Evolutionary conservation across 2,888 invertebrate species (phyloP).

Genomic region (Machimus atricapillus): DNA sequence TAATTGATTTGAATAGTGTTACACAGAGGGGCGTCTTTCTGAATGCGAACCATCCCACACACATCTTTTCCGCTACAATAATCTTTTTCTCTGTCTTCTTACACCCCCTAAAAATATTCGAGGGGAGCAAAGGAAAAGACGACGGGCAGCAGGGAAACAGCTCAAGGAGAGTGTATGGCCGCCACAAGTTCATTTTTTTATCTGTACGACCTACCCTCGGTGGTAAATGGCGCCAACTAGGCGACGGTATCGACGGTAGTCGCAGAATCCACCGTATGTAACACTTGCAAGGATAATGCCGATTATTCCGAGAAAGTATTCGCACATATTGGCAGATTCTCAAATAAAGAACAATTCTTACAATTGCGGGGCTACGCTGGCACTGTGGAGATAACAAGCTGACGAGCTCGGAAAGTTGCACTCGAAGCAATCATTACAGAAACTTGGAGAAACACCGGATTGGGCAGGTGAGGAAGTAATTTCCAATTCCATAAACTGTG

Average conservation of each 20-base stretch:
- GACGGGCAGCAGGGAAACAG: background rate
- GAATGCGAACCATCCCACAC: background rate
- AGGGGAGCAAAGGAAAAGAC: background rate
- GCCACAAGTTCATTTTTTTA: slow-evolving; percentile 37
- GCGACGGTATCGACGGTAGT: slow-evolving; percentile 51
- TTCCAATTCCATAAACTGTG: slow-evolving; percentile 36
- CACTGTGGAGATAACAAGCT: slow-evolving; percentile 36
- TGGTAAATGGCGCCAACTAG: slow-evolving; percentile 62
- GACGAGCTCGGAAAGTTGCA: slow-evolving; percentile 27
- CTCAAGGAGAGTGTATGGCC: slow-evolving; percentile 30
- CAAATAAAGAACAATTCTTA: slow-evolving; percentile 38
- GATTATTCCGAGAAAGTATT: slow-evolving; percentile 34
- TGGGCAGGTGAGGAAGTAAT: slow-evolving; percentile 31
- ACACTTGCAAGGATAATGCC: slow-evolving; percentile 33
- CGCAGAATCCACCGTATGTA: slow-evolving; percentile 14
- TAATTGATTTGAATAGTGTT: slow-evolving; percentile 47
- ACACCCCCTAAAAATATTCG: slow-evolving; percentile 21
- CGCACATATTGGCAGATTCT: slow-evolving; percentile 42
- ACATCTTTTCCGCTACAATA: slow-evolving; percentile 22
- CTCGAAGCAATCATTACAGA: slow-evolving; percentile 26
- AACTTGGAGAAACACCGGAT: background rate
- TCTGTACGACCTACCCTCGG: slow-evolving; percentile 50
- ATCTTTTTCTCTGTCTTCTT: slow-evolving; percentile 37
- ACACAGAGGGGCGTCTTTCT: background rate
- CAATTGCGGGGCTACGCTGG: background rate